A percentile compares a stretch with the other conserved stretches of the same genome.
Evolutionary conservation across 53 echinoderm and acorn worm genomes (phyloP).

Genomic region (Patiria pectinifera): DNA sequence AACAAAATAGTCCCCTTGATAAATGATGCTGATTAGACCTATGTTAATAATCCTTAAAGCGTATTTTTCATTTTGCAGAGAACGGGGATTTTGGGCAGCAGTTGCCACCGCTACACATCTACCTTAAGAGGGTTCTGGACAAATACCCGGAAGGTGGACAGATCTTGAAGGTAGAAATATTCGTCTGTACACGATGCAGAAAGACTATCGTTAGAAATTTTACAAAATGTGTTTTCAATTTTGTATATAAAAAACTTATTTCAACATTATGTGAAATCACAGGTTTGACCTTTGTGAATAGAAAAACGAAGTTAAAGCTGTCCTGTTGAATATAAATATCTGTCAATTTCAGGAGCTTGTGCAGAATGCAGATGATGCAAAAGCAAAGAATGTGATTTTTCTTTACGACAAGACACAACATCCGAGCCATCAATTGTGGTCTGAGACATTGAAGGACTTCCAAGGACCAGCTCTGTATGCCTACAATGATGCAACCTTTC

Average conservation of each 20-base stretch:
- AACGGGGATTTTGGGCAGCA: conserved; percentile 78
- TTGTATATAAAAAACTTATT: background rate
- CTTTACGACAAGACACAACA: conserved; percentile 74
- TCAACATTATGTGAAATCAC: no score
- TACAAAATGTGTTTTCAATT: background rate
- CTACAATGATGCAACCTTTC: conserved; percentile 85
- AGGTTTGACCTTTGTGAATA: no score
- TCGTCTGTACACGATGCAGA: background rate
- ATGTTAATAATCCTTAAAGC: background rate
- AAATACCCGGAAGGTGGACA: conserved; percentile 84
- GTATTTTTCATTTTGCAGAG: background rate
- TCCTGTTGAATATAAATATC: background rate
- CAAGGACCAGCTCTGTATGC: conserved; percentile 85
- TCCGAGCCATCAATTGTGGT: conserved; percentile 60
- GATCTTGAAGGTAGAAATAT: conserved; percentile 75
- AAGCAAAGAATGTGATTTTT: conserved; percentile 74
- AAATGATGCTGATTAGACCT: background rate
- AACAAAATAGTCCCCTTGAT: no score
- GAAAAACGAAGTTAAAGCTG: no score
- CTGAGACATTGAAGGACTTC: conserved; percentile 36
- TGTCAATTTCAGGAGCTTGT: conserved; percentile 75
- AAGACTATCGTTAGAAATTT: background rate
- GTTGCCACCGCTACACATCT: conserved; percentile 77
- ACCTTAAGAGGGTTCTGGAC: conserved; percentile 76
- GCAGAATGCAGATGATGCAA: conserved; percentile 94